These are phyloP conservation scores for Corythucha ciliata DNA, from an alignment of 2,888 invertebrate species.

Conservation along the genomic window DNA sequence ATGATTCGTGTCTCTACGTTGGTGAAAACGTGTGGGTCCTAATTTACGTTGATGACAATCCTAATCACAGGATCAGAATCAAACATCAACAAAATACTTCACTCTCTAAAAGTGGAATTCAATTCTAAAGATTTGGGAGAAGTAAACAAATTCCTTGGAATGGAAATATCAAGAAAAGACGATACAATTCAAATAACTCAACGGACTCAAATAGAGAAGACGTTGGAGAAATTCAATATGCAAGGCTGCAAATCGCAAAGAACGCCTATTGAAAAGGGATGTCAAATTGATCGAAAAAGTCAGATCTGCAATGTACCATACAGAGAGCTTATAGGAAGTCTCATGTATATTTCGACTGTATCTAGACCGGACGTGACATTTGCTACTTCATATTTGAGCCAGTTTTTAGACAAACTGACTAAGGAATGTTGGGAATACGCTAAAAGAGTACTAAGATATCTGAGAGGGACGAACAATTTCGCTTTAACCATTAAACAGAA, in stretches of 20 bases:
- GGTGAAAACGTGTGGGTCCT: neutral
- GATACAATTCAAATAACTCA: neutral
- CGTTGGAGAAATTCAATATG: neutral
- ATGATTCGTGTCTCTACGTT: neutral
- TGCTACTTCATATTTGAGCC: too few species aligned
- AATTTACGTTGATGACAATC: neutral
- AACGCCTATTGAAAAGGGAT: neutral
- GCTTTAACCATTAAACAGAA: neutral
- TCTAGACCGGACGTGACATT: too few species aligned
- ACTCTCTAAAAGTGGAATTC: neutral
- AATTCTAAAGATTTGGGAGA: neutral
- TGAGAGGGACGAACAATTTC: neutral
- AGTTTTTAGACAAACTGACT: neutral
- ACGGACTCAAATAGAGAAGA: neutral
- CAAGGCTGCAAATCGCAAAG: neutral
- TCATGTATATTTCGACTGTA: neutral
- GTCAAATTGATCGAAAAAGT: neutral
- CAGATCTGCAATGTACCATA: neutral
- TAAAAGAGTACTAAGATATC: constrained; percentile 1
- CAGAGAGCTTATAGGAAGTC: neutral
- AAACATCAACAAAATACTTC: neutral
- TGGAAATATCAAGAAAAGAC: neutral
- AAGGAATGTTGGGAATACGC: neutral
- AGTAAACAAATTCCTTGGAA: neutral
- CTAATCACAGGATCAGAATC: neutral